A percentile compares a stretch with the other conserved stretches of the same genome.
Evolutionary conservation across 2,888 invertebrate genomes (phyloP).

Genomic region (Drosophila tanythrix): DNA sequence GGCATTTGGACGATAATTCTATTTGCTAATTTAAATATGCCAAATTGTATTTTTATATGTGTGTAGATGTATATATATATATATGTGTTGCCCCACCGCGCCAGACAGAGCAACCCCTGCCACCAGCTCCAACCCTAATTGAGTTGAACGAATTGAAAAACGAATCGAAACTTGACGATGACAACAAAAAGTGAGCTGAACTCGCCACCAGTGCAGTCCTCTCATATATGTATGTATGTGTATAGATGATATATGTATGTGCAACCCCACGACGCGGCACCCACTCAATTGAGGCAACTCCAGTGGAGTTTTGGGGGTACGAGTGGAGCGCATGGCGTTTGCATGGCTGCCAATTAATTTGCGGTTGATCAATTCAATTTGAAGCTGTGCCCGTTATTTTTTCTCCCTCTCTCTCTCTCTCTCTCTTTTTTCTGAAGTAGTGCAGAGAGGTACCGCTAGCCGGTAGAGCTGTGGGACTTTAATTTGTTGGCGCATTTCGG

Average conservation of each 20-base stretch:
- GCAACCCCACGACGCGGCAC: slow-evolving; percentile 22
- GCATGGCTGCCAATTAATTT: slow-evolving; percentile 84
- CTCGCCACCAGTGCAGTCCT: slow-evolving; percentile 3
- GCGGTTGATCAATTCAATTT: slow-evolving; percentile 85
- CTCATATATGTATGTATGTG: background rate
- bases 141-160: slow-evolving; percentile 72
- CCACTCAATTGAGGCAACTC: slow-evolving; percentile 41
- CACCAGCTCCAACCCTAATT: slow-evolving; percentile 61
- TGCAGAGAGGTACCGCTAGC: slow-evolving; percentile 2
- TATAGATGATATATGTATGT: background rate
- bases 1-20: slow-evolving; percentile 68
- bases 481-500: slow-evolving; percentile 62
- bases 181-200: slow-evolving; percentile 39
- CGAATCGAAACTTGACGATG: slow-evolving; percentile 61
- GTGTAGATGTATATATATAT: slow-evolving; percentile 16
- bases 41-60: slow-evolving; percentile 68
- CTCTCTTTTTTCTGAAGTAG: background rate
- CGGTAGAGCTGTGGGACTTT: slow-evolving; percentile 22
- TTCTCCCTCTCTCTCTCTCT: no score
- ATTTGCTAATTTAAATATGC: slow-evolving; percentile 78
- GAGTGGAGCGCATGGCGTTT: slow-evolving; percentile 61
- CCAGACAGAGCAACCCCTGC: background rate
- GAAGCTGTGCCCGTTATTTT: slow-evolving; percentile 57
- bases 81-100: background rate
- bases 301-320: slow-evolving; percentile 36